Evolutionary conservation across 2,797 vertebrate species (phyloP).

Genomic region (Pseudopleuronectes americanus): DNA sequence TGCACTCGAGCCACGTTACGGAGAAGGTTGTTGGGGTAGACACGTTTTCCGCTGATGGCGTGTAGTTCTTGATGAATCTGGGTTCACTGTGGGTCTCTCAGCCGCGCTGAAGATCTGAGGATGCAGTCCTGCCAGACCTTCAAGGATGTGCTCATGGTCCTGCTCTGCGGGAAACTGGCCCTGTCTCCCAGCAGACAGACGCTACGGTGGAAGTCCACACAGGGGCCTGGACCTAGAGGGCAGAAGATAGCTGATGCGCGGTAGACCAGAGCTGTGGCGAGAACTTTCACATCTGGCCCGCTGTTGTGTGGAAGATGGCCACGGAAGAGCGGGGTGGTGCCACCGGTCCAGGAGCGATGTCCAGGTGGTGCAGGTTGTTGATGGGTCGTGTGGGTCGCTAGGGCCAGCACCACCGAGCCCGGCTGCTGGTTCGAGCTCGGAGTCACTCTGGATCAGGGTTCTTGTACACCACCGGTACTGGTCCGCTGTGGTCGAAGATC

Average conservation of each 20-base stretch:
- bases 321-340: slow-evolving; percentile 88
- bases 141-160: slow-evolving; percentile 87
- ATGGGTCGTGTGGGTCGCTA: slow-evolving; percentile 91
- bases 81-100: slow-evolving; percentile 84
- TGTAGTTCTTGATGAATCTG: slow-evolving; percentile 88
- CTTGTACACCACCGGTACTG: slow-evolving; percentile 89
- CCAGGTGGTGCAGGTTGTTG: slow-evolving; percentile 89
- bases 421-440: slow-evolving; percentile 77
- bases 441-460: slow-evolving; percentile 88
- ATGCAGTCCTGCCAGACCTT: slow-evolving; percentile 86
- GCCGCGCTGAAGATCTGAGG: slow-evolving; percentile 86
- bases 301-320: slow-evolving; percentile 88
- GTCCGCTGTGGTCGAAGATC: slow-evolving; percentile 88
- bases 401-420: slow-evolving; percentile 74
- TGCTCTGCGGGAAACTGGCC: slow-evolving; percentile 88
- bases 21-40: slow-evolving; percentile 95
- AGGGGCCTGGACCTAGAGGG: slow-evolving; percentile 84
- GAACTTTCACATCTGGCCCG: slow-evolving; percentile 87
- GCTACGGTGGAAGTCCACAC: slow-evolving; percentile 89
- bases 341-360: slow-evolving; percentile 88
- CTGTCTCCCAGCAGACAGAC: slow-evolving; percentile 88
- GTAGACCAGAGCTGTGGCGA: slow-evolving; percentile 86
- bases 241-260: slow-evolving; percentile 89
- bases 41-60: slow-evolving; percentile 85
- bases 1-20: slow-evolving; percentile 89